Conservation (phyloP, 2,797 vertebrate genomes). For the Syngnathus acus region DNA sequence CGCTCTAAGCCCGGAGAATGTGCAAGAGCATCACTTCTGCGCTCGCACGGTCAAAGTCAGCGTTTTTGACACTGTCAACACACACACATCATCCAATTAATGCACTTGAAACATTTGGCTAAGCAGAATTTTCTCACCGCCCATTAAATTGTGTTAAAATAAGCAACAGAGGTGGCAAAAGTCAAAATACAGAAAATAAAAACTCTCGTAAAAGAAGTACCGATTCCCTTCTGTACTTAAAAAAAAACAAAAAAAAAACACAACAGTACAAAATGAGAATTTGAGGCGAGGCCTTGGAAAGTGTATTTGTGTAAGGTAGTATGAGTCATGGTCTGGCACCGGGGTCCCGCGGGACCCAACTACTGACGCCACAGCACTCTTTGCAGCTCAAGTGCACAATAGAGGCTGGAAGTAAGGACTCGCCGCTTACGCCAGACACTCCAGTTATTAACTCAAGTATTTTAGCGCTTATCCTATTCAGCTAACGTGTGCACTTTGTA, state of each 20-base stretch:
- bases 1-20: conserved; percentile 61
- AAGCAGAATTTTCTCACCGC: background rate
- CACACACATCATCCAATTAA: conserved; percentile 11
- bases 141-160: background rate
- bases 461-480: background rate
- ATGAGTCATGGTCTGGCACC: conserved; percentile 60
- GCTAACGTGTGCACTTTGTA: conserved; percentile 29
- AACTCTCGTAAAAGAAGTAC: background rate
- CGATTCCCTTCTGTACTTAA: background rate
- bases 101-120: background rate
- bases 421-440: conserved; percentile 5
- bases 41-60: conserved; percentile 50
- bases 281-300: conserved; percentile 3
- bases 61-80: conserved; percentile 38
- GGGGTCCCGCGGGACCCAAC: conserved; percentile 42
- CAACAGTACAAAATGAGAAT: no score
- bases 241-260: no score
- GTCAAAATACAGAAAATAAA: background rate
- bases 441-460: no score
- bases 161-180: background rate
- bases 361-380: conserved; percentile 47
- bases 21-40: conserved; percentile 56
- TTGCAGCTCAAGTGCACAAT: conserved; percentile 29
- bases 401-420: conserved; percentile 35
- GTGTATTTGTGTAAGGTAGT: conserved; percentile 20